Base-by-base conservation (phyloP, 2,888 invertebrate species). In the Drosophila mettleri region DNA sequence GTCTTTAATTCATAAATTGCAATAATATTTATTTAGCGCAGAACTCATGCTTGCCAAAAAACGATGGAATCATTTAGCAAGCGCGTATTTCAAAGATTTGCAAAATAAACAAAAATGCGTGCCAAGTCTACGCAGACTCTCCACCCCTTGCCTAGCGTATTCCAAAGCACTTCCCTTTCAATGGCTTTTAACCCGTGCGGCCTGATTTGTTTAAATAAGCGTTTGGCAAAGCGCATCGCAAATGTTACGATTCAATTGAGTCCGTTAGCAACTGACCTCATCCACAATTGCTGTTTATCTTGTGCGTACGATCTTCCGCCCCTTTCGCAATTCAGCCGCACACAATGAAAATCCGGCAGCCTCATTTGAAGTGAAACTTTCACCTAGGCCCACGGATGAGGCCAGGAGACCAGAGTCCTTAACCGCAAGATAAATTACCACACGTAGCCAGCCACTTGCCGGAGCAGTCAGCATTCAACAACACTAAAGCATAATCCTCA, bases 401-500 rank as follows among this genome's bases (percentile, higher is more conserved):
- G 67, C 67, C 73, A 65, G 45, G 63, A 49, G 55, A 63, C 57
- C 34, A 62, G 34, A 66, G 74, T 68, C 67, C 78, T 76, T 76
- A 74, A 59, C 69, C 70, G 62, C 57, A 69, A 78, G 69, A 85
- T 75, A 86, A 86, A 88, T 84, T 80, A 58, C 69, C 73, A 60
- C 83, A 88, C 78, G 75, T 78, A 79, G 57, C 77, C 77, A 60
- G 36, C 51, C 69, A 76, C 74, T 58, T 69, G 62, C 41, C 29
- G 38, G 16, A 39, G 49, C 60, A 63, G 54, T 38, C 51, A 38
- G 27, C 67, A 74, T 68, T 65, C 75, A 68, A 55, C 75, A 63
- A 51, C 76, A 74, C 69, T 82, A 61, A 73, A 53, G 82, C 80
- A 74, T 85, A 88, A 85, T 88, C 84, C 83, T 80, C 84, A 85